Evolutionary conservation across 2,113 vertebrate species (phyloP), one percentile per base, ranked within the genome.

Genomic region (Rhizomys pruinosus): DNA sequence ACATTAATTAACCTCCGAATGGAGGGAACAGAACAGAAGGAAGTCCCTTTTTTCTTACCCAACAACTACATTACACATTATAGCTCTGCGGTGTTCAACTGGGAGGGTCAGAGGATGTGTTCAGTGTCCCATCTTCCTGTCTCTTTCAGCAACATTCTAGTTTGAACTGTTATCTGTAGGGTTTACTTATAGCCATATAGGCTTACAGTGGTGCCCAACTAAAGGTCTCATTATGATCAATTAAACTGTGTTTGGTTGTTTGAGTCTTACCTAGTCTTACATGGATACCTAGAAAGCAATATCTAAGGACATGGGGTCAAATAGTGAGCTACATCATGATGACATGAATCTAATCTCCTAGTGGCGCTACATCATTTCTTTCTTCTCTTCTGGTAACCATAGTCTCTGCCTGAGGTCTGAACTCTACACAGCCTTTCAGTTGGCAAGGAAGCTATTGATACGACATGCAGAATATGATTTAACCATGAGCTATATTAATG

Each of bases 381-480:
- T 69, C n/a, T 89, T 89, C 39, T 52, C 47, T 47, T 84, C 61
- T 19, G 55, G 68, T n/a, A 93, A 37, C 39, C 16, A 52, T 55
- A 63, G 37, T 52, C 32, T 66, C 69, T 84, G 74, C 42, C 73
- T 86, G 74, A 93, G 34, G 32, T 86, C 91, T 96, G 80, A 92
- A 84, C 66, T 17, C 47, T n/a, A 61, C 4, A 68, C 44, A 81
- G n/a, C 52, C 72, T 39, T 78, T 96, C 91, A 80, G 66, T 16
- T n/a, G 3, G 61, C 69, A 68, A 96, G 89, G 52, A 94, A 68
- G 44, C n/a, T 79, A 84, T 37, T 47, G 29, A 55, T 89, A 84
- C 88, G 93, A 89, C 82, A 84, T 44, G 84, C 71, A 52, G 92
- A 96, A 81, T 87, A 97, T 95, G 89, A 96, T 95, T 94, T 97